A percentile compares a stretch with the other conserved stretches of the same genome.
These are phyloP conservation scores for Bombus waltoni DNA, from an alignment of 1,140 invertebrate species.

Conservation along the genomic window DNA sequence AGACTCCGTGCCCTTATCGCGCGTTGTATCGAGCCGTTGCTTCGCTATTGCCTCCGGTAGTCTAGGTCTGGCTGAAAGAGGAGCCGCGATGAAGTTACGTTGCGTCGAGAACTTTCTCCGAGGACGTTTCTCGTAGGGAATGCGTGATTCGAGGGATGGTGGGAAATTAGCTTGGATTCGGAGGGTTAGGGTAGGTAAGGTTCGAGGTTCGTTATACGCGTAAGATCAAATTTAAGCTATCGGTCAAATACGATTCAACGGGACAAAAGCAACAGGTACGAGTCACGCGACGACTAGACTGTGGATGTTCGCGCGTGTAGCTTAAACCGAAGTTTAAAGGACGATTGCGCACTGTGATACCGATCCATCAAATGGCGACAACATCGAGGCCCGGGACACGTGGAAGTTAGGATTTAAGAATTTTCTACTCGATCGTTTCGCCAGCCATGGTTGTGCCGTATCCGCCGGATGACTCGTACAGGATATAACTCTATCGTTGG, in stretches of 20 bases:
- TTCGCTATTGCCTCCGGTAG: not conserved
- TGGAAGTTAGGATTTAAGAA: not conserved
- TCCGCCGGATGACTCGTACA: too few relatives aligned
- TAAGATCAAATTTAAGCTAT: too few relatives aligned
- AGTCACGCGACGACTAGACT: too few relatives aligned
- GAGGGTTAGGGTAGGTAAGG: too few relatives aligned
- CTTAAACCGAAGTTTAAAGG: too few relatives aligned
- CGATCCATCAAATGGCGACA: fast-evolving
- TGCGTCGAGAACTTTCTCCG: not conserved
- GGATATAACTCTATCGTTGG: not conserved
- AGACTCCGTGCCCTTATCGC: not conserved
- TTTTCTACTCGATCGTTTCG: fast-evolving
- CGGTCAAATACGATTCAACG: too few relatives aligned
- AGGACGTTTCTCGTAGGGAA: not conserved
- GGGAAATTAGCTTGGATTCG: not conserved
- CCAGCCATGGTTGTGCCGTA: too few relatives aligned
- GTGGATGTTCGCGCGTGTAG: too few relatives aligned
- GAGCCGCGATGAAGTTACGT: not conserved
- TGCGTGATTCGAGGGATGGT: too few relatives aligned
- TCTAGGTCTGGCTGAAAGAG: not conserved
- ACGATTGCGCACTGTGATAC: too few relatives aligned
- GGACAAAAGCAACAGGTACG: too few relatives aligned
- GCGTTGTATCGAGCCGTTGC: slow-evolving; percentile 19
- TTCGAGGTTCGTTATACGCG: too few relatives aligned
- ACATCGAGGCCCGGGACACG: fast-evolving